phyloP scores from a whole-genome alignment of 2,888 invertebrate species.

The Papilio protenor region DNA sequence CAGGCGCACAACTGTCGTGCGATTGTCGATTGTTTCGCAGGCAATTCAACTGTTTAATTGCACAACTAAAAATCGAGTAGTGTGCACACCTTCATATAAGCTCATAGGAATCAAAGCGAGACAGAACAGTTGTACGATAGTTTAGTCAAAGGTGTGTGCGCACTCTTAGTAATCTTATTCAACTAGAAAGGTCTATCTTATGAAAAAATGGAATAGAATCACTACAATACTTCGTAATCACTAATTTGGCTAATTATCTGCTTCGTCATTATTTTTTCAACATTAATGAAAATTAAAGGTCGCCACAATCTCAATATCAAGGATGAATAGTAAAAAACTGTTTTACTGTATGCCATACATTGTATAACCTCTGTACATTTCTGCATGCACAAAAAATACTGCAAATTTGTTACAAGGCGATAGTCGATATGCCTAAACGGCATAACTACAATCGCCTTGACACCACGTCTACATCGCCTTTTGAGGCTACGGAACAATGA shows the following conservation, averaged over 20 bases:
- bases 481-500: constrained; percentile 28
- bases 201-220: neutral
- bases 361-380: neutral
- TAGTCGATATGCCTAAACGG: constrained; percentile 16
- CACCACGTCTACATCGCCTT: constrained; percentile 7
- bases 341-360: neutral
- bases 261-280: neutral
- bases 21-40: too few species aligned
- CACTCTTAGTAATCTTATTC: neutral
- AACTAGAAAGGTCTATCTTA: neutral
- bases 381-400: constrained; percentile 5
- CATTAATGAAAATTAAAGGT: neutral
- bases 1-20: too few species aligned
- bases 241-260: neutral
- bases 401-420: constrained; percentile 27
- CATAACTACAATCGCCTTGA: constrained; percentile 38
- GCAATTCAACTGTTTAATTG: too few species aligned
- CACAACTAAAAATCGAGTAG: too few species aligned
- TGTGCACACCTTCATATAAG: too few species aligned
- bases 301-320: neutral
- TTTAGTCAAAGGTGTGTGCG: too few species aligned
- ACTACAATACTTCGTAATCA: neutral
- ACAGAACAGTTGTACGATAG: too few species aligned
- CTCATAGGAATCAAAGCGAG: too few species aligned
- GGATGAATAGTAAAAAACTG: neutral